Base-by-base conservation (phyloP, 1,140 invertebrate genomes). In the Drosophila azteca region DNA sequence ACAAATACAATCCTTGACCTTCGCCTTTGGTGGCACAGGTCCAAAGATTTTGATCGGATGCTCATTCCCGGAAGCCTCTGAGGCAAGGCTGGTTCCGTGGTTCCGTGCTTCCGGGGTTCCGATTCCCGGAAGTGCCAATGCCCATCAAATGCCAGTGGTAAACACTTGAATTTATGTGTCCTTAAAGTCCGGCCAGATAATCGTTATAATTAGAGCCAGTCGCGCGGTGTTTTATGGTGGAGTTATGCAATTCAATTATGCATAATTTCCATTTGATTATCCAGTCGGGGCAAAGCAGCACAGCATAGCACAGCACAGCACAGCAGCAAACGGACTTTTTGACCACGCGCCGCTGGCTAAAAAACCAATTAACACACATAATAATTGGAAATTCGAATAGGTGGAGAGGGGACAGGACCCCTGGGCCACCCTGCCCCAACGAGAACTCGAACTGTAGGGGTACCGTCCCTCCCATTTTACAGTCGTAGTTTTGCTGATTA, bases 301-400 rank as follows among this genome's bases (percentile, higher is more conserved):
- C 17, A 20, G 17, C 17, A 20, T 1, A 20, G 17, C 17, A 0
- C 17, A 20, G 17, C 17, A 20, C 17, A 8, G 13, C 11, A 11
- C 35, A 13, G 13, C 41, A 26, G 24, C 45, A 35, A 45, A 51
- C 65, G 59, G 41, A 59, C 51, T 61, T 62, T 48, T 48, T 44
- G 49, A 26, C 64, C 57, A 72, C 75, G 76, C 62, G 77, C 17
- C 50, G 64, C 54, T 63, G 64, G 64, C 69, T 70, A 65, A 79
- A 83, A 84, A 83, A 49, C 46, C 75, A 77, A 83, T 83, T 84
- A 84, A 55, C 58, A 62, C 61, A 69, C 44, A 73, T 51, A 62
- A 71, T 46, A 50, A 66, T 77, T 69, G 53, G 54, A 67, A 75
- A 54, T 68, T 31, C n/a, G 51, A 41, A 65, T 22, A 44, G 9